Percentiles rank a stretch among this genome's conserved stretches.
phyloP scores from a whole-genome alignment of 2,888 invertebrate genomes.

The Tipula helvola region DNA sequence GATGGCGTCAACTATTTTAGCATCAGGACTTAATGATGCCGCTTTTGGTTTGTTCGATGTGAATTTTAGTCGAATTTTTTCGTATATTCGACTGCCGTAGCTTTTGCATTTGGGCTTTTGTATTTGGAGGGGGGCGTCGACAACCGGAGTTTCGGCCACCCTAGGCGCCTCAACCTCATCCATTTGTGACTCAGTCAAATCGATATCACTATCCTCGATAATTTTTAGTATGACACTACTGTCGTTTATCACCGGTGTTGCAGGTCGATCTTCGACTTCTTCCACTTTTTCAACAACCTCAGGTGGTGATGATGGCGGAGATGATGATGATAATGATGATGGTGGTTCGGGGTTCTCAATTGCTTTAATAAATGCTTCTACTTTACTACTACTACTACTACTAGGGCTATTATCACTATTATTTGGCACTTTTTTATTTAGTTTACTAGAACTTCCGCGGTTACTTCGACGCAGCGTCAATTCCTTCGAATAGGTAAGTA shows the following conservation, averaged over 20 bases:
- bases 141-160: not conserved
- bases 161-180: constrained; percentile 14
- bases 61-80: constrained; percentile 26
- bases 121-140: not conserved
- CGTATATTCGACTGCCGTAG: constrained; percentile 25
- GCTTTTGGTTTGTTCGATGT: not conserved
- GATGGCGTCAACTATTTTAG: constrained; percentile 29
- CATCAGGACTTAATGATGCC: constrained; percentile 22
- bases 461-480: constrained; percentile 17
- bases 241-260: not conserved
- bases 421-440: not conserved
- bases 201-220: not conserved
- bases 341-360: not conserved
- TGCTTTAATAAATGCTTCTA: not conserved
- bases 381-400: not conserved
- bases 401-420: constrained; percentile 5
- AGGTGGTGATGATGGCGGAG: too few relatives aligned
- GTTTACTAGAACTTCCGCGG: constrained; percentile 9
- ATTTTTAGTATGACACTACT: not conserved
- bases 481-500: constrained; percentile 29
- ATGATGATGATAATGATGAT: too few relatives aligned
- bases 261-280: not conserved
- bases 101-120: constrained; percentile 6
- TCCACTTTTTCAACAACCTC: not conserved
- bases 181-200: not conserved